phyloP scores from a whole-genome alignment of 1,140 invertebrate genomes.

The Idris sp. region DNA sequence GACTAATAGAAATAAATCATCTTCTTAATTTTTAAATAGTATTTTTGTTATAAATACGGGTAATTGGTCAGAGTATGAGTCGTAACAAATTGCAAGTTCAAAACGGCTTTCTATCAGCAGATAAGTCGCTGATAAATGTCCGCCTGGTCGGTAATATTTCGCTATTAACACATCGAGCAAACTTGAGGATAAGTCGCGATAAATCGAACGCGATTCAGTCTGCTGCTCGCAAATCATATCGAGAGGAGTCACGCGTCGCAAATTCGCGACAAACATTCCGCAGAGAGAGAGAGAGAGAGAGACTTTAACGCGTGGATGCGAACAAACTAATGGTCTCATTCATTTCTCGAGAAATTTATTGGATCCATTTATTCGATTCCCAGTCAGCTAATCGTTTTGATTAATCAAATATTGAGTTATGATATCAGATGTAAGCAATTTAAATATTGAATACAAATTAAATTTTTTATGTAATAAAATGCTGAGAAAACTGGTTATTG shows the following conservation, averaged over 20 bases:
- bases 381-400: neutral
- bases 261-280: constrained; percentile 49
- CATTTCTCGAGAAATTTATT: constrained; percentile 12
- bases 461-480: no score
- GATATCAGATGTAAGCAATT: no score
- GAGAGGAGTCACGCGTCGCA: constrained; percentile 44
- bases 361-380: constrained; percentile 4
- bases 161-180: constrained; percentile 67
- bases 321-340: neutral
- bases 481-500: no score
- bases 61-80: constrained; percentile 56
- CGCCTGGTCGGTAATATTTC: constrained; percentile 65
- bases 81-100: constrained; percentile 65
- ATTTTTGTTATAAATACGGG: constrained; percentile 38
- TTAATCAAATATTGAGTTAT: no score
- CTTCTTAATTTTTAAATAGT: no score
- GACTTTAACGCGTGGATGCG: constrained; percentile 47
- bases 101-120: constrained; percentile 65
- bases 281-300: constrained; percentile 22
- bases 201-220: constrained; percentile 70
- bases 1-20: no score
- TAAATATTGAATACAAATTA: no score
- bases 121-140: constrained; percentile 69
- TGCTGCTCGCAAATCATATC: constrained; percentile 68
- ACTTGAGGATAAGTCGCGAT: constrained; percentile 67